A percentile compares a stretch with the other conserved stretches of the same genome.
These are phyloP conservation scores for Emys orbicularis DNA, from an alignment of 2,797 vertebrate genomes.

Conservation along the genomic window DNA sequence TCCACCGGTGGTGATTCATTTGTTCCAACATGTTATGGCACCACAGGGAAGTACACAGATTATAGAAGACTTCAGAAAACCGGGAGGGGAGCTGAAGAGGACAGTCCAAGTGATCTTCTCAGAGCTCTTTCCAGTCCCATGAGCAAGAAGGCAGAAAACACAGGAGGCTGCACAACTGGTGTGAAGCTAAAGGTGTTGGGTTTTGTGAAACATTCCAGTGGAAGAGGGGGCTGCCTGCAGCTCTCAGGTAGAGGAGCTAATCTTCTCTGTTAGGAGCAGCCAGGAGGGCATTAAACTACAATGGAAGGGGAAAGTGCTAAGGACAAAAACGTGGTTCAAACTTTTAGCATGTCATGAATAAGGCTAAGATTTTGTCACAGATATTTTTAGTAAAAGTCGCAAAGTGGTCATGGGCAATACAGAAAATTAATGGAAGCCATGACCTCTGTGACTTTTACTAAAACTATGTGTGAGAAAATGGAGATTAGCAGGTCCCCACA, in stretches of 20 bases:
- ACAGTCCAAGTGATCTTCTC: background rate
- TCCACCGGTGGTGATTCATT: background rate
- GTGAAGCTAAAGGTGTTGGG: background rate
- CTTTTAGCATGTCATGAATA: background rate
- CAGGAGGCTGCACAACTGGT: background rate
- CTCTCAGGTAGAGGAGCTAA: background rate
- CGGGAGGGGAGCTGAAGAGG: background rate
- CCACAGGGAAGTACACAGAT: background rate
- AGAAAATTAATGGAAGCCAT: no score
- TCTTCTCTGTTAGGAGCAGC: accelerated
- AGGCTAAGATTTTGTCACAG: no score
- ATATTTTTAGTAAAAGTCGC: no score
- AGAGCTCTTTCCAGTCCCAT: accelerated
- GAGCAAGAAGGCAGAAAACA: background rate
- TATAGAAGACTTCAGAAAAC: background rate
- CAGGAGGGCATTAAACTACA: background rate
- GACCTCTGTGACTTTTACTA: no score
- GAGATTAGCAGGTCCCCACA: no score
- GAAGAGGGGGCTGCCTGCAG: accelerated
- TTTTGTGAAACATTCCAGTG: background rate
- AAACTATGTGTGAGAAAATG: no score
- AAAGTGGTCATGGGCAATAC: no score
- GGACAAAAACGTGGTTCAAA: background rate
- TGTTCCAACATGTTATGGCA: background rate
- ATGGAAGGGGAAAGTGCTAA: background rate